Base-by-base conservation (phyloP, 2,797 vertebrate genomes). In the Synanceia verrucosa region DNA sequence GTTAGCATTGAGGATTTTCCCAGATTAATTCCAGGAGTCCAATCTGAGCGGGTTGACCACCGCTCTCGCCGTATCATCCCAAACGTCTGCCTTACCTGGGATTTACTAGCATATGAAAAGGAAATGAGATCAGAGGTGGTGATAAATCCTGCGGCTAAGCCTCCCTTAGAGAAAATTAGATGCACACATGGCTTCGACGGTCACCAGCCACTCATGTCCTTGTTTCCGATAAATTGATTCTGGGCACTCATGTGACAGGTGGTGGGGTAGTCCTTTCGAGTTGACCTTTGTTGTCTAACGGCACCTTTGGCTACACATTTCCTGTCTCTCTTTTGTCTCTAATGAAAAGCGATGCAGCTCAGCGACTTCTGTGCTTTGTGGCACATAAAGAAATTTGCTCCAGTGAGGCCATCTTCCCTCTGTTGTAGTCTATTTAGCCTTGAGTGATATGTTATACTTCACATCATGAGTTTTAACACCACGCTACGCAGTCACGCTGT, bases 1-100 rank as follows among this genome's bases (percentile, higher is more conserved):
- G 86, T 89, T 89, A 86, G 86, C 76, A 50, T 67, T 73, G 60
- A 72, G 85, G 89, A 92, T 93, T 92, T 89, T 86, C 79, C 67
- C 90, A 85, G 90, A 92, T 93, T 93, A 93, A 91, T 85, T 92
- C 86, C 71, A 81, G 76, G 79, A 88, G 75, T 86, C 86, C 82
- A 88, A 89, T 88, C 81, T 64, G 78, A 84, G 62, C 28, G 24
- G 26, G 53, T 66, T 63, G 79, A 76, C 83, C 66, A 31, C 83
- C 66, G 28, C 46, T 65, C 76, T 78, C 75, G 78, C 50, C 37
- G 78, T 60, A 24, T 83, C 47, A 81, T 83, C 76, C 82, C 62
- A 48, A 82, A 78, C 9, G 70, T 84, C 82, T 66, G 72, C 79
- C 37, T 71, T 88, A 92, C 92, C 91, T 93, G 86, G 88, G 90